Conservation (phyloP, 23 tunicate species). For the Oikopleura vanhoeffeni region DNA sequence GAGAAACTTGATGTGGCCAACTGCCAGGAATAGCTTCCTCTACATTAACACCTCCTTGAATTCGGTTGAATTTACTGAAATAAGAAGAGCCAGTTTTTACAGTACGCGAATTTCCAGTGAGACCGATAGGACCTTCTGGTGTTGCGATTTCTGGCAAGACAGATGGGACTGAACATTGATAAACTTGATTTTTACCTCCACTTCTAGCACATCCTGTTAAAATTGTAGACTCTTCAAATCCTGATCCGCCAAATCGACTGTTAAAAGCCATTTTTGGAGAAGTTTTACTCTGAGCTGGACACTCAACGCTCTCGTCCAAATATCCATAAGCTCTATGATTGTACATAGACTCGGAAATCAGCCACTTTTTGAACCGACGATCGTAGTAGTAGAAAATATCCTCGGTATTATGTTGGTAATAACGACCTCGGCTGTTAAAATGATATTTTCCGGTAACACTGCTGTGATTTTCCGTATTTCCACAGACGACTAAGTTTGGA, state of each 20-base stretch:
- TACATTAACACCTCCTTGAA: background rate
- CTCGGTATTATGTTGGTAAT: background rate
- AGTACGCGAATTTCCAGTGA: background rate
- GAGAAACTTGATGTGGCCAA: constrained; percentile 20
- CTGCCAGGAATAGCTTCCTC: constrained; percentile 2
- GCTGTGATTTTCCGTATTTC: background rate
- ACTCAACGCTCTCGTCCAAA: background rate
- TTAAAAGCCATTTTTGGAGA: background rate
- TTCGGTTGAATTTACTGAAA: background rate
- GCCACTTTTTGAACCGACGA: background rate
- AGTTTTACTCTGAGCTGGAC: background rate
- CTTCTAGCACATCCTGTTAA: background rate
- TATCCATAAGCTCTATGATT: background rate
- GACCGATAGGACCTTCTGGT: background rate
- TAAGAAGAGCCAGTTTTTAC: background rate
- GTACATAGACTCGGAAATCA: background rate
- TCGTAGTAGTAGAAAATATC: background rate
- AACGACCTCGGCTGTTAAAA: background rate
- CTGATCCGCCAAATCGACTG: background rate
- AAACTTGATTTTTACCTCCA: background rate
- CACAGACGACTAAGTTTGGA: background rate
- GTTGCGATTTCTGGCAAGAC: background rate
- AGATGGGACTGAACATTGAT: background rate
- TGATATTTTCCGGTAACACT: background rate
- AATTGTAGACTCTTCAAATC: background rate